These are phyloP conservation scores for Cyclophora punctaria DNA, from an alignment of 2,888 invertebrate genomes.

Conservation along the genomic window DNA sequence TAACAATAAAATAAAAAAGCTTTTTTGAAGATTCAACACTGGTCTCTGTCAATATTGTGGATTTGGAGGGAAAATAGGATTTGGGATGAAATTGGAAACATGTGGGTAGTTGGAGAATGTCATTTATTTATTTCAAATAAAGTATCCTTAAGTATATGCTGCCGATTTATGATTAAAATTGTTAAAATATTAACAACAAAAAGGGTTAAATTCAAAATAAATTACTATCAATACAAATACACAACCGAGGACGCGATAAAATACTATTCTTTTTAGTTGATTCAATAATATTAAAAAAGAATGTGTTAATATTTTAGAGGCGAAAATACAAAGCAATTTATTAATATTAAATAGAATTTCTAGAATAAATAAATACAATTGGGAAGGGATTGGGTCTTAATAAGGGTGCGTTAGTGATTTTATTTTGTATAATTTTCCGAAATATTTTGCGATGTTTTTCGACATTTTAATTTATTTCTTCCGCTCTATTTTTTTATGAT, in stretches of 20 bases:
- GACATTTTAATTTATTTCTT: conserved; percentile 9
- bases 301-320: conserved; percentile 48
- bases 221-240: conserved; percentile 42
- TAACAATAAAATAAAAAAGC: conserved; percentile 67
- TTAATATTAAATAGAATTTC: conserved; percentile 48
- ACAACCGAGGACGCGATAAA: conserved; percentile 41
- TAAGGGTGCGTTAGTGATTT: conserved; percentile 39
- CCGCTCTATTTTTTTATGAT: neutral
- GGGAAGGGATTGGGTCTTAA: conserved; percentile 51
- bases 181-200: conserved; percentile 58
- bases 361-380: conserved; percentile 59
- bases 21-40: conserved; percentile 68
- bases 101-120: conserved; percentile 36
- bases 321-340: conserved; percentile 63
- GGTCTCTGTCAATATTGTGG: conserved; percentile 75
- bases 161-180: conserved; percentile 62
- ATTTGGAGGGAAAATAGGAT: conserved; percentile 22
- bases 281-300: conserved; percentile 28
- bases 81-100: conserved; percentile 11
- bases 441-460: conserved; percentile 2
- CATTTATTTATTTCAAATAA: conserved; percentile 71
- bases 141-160: conserved; percentile 64
- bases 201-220: conserved; percentile 39
- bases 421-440: conserved; percentile 13
- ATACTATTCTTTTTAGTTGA: conserved; percentile 14